A percentile compares a stretch with the other conserved stretches of the same genome.
Evolutionary conservation across 2,113 vertebrate genomes (phyloP).

Genomic region (Rhabdornis inornatus): DNA sequence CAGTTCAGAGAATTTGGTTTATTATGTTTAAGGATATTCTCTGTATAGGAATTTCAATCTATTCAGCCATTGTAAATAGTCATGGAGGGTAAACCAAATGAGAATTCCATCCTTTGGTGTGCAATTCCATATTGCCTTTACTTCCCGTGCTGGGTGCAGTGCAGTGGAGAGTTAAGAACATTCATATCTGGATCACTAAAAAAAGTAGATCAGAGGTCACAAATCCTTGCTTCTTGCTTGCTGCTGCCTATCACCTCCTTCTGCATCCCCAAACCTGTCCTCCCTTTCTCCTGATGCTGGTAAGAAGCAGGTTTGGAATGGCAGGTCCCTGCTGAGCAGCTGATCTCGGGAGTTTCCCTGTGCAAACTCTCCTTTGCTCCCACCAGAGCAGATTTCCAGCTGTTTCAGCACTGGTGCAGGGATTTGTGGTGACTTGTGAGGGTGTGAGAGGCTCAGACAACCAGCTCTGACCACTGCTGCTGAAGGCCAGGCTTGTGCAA

Average conservation of each 20-base stretch:
- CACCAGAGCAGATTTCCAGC: not conserved
- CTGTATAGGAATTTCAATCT: not conserved
- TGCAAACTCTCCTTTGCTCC: not conserved
- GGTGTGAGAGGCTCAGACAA: not conserved
- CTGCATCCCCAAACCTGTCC: not conserved
- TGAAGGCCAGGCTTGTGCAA: not conserved
- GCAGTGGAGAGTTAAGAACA: not conserved
- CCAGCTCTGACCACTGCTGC: not conserved
- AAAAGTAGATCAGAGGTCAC: not conserved
- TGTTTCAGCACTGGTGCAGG: not conserved
- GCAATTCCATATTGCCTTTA: not conserved
- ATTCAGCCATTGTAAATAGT: not conserved
- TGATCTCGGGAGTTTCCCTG: not conserved
- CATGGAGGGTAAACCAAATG: not conserved
- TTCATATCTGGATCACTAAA: not conserved
- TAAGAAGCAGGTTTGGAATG: not conserved
- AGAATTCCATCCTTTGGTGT: not conserved
- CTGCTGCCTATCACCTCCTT: not conserved
- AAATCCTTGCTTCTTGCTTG: not conserved
- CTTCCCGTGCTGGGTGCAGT: not conserved
- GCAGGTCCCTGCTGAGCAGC: not conserved
- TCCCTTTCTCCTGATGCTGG: not conserved
- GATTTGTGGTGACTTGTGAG: not conserved
- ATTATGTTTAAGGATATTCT: not conserved
- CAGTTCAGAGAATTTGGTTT: not conserved